These are phyloP conservation scores for Cynoglossus semilaevis DNA, from an alignment of 2,113 vertebrate genomes.

Conservation along the genomic window DNA sequence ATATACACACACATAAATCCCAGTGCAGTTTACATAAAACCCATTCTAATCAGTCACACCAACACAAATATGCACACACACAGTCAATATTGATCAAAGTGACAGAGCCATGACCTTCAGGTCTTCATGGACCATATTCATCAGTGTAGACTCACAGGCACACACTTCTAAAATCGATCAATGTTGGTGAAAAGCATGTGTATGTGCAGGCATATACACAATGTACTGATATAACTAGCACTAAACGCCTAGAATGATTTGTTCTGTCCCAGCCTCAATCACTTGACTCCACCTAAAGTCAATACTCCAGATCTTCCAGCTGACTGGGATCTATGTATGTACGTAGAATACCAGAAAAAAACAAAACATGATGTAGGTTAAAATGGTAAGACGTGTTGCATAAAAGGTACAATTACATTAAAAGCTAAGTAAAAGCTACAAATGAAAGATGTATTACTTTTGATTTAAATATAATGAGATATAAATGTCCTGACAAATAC, in stretches of 20 bases:
- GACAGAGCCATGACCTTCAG: conserved; percentile 59
- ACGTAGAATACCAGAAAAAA: too few relatives aligned
- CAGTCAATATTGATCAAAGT: conserved; percentile 65
- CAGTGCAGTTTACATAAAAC: conserved; percentile 46
- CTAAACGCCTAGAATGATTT: background rate
- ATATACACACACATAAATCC: conserved; percentile 17
- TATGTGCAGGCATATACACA: conserved; percentile 6
- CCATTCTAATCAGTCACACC: conserved; percentile 46
- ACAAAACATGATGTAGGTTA: too few relatives aligned
- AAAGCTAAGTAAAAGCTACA: background rate
- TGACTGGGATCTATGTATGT: background rate
- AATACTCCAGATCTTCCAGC: background rate
- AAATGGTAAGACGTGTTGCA: background rate
- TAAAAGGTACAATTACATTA: background rate
- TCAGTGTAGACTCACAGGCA: conserved; percentile 29
- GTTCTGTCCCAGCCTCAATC: conserved; percentile 3
- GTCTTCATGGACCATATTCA: conserved; percentile 45
- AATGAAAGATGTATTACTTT: background rate
- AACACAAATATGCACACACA: conserved; percentile 49
- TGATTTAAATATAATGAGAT: conserved; percentile 10
- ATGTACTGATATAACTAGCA: background rate
- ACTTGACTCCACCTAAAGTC: conserved; percentile 1
- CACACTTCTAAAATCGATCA: conserved; percentile 1
- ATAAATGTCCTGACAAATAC: background rate
- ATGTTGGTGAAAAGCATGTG: background rate